phyloP scores from a whole-genome alignment of 1,140 invertebrate species.

The Penaeus indicus region DNA sequence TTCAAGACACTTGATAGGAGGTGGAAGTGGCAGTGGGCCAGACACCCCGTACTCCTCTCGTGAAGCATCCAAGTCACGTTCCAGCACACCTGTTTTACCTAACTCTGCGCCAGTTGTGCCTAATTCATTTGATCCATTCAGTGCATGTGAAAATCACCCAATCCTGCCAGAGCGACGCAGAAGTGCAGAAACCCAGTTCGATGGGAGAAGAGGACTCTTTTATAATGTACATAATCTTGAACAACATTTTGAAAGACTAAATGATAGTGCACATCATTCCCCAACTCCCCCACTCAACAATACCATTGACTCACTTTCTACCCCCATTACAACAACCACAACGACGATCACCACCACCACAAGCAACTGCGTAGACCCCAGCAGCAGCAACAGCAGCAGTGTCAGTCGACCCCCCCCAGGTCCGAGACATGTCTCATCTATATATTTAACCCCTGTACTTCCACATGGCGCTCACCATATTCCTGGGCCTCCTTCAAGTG shows the following conservation, averaged over 20 bases:
- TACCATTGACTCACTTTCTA: slow-evolving; percentile 42
- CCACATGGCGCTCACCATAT: slow-evolving; percentile 65
- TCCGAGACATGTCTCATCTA: slow-evolving; percentile 65
- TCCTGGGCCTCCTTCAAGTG: slow-evolving; percentile 59
- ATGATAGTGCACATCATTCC: slow-evolving; percentile 41
- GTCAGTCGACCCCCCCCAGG: slow-evolving; percentile 59
- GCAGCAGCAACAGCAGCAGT: slow-evolving; percentile 37
- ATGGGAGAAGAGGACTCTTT: slow-evolving; percentile 23
- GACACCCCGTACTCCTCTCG: slow-evolving; percentile 44
- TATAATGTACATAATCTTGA: slow-evolving; percentile 31
- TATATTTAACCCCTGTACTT: slow-evolving; percentile 62
- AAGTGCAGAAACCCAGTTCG: slow-evolving; percentile 46
- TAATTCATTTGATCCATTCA: slow-evolving; percentile 53
- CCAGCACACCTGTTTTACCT: slow-evolving; percentile 46
- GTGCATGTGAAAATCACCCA: slow-evolving; percentile 33
- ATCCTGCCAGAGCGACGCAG: slow-evolving; percentile 35
- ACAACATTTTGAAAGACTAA: slow-evolving; percentile 35
- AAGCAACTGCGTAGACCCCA: slow-evolving; percentile 27
- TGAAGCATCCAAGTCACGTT: slow-evolving; percentile 51
- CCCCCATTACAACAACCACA: slow-evolving; percentile 26
- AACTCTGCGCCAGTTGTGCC: slow-evolving; percentile 49
- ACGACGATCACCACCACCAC: slow-evolving; percentile 45
- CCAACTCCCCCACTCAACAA: slow-evolving; percentile 34
- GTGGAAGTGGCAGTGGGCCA: slow-evolving; percentile 16
- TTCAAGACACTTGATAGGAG: slow-evolving; percentile 26